These are phyloP conservation scores for Pseudochirops corinnae DNA, from an alignment of 2,797 vertebrate species.

Conservation along the genomic window DNA sequence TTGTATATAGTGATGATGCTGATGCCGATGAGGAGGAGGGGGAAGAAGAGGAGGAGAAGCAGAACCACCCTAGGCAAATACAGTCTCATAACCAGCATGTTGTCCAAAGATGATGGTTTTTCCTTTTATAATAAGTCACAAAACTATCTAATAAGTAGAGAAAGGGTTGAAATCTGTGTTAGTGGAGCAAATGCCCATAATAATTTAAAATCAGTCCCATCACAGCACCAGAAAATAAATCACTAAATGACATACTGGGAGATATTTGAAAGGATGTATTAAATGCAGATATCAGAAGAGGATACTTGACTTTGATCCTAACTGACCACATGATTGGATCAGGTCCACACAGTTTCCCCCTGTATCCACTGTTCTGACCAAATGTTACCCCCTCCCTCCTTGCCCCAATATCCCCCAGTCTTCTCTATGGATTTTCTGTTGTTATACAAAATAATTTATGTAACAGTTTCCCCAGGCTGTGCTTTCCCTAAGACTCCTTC, in stretches of 20 bases:
- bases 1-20: neutral
- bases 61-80: neutral
- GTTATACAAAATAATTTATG: neutral
- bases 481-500: neutral
- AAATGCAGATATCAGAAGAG: neutral
- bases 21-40: neutral
- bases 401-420: neutral
- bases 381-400: fast-evolving
- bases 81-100: neutral
- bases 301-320: neutral
- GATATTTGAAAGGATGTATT: neutral
- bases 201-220: neutral
- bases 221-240: neutral
- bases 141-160: neutral
- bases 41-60: too few species aligned
- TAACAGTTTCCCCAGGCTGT: neutral
- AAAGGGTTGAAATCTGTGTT: neutral
- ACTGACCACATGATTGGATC: neutral
- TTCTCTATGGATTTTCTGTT: neutral
- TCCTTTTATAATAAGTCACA: neutral
- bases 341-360: neutral
- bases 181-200: neutral
- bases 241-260: neutral
- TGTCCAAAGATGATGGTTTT: neutral
- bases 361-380: neutral